Conservation (phyloP, 1,140 invertebrate species). For the Panonychus citri region DNA sequence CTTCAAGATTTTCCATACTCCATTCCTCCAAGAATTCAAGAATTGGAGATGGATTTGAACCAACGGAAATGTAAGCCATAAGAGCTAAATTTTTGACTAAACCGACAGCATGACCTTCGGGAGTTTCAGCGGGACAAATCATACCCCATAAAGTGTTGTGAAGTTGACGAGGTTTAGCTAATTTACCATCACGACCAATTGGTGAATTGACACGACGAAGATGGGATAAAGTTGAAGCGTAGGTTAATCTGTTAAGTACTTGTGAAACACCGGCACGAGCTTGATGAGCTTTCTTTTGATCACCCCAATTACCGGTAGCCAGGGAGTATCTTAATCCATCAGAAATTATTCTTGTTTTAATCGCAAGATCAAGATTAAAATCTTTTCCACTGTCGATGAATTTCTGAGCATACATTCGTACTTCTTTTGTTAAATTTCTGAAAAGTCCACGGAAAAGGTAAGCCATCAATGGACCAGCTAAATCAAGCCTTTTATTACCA, state of each 20-base stretch:
- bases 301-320: slow-evolving; percentile 98
- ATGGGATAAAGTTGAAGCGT: slow-evolving; percentile 92
- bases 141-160: slow-evolving; percentile 98
- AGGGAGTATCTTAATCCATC: slow-evolving; percentile 92
- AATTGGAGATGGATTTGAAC: slow-evolving; percentile 91
- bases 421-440: slow-evolving; percentile 81
- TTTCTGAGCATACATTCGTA: slow-evolving; percentile 91
- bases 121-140: slow-evolving; percentile 50
- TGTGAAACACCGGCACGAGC: slow-evolving; percentile 75
- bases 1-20: slow-evolving; percentile 99
- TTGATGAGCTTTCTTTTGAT: slow-evolving; percentile 98
- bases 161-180: slow-evolving; percentile 88
- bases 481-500: slow-evolving; percentile 89
- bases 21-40: slow-evolving; percentile 99
- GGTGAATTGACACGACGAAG: slow-evolving; percentile 89
- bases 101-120: slow-evolving; percentile 35
- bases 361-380: slow-evolving; percentile 87
- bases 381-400: slow-evolving; percentile 96
- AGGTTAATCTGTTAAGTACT: slow-evolving; percentile 85
- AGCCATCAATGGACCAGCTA: slow-evolving; percentile 83
- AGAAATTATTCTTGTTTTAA: slow-evolving; percentile 92
- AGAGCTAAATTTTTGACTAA: slow-evolving; percentile 92
- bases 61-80: slow-evolving; percentile 98
- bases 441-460: slow-evolving; percentile 67
- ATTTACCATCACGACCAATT: slow-evolving; percentile 90